These are phyloP conservation scores for Coelopa pilipes DNA, from an alignment of 2,888 invertebrate genomes.

Conservation along the genomic window DNA sequence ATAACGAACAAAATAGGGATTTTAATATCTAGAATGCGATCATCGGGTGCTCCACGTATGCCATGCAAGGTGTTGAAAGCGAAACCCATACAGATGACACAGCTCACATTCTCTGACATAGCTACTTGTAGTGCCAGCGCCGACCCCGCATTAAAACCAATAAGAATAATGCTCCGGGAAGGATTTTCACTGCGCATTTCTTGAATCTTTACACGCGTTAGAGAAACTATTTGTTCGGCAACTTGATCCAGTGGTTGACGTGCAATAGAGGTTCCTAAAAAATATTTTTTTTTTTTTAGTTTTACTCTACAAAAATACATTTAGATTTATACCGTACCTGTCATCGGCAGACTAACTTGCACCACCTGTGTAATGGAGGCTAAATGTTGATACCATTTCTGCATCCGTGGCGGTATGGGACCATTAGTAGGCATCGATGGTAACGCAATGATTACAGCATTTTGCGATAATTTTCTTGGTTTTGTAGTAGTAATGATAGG, in stretches of 20 bases:
- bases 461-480: slow-evolving; percentile 76
- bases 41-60: slow-evolving; percentile 79
- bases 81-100: slow-evolving; percentile 82
- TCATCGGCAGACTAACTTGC: slow-evolving; percentile 62
- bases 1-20: slow-evolving; percentile 82
- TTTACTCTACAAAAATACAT: slow-evolving; percentile 9
- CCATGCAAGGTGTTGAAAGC: slow-evolving; percentile 80
- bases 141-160: slow-evolving; percentile 83
- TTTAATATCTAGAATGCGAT: slow-evolving; percentile 77
- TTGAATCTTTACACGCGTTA: slow-evolving; percentile 77
- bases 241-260: slow-evolving; percentile 67
- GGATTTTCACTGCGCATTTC: slow-evolving; percentile 77
- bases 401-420: slow-evolving; percentile 69
- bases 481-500: slow-evolving; percentile 75
- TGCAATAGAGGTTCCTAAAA: slow-evolving; percentile 55
- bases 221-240: slow-evolving; percentile 74
- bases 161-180: slow-evolving; percentile 77
- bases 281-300: background rate
- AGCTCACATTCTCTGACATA: slow-evolving; percentile 76
- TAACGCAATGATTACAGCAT: slow-evolving; percentile 74
- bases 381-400: slow-evolving; percentile 78
- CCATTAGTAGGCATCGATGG: slow-evolving; percentile 70
- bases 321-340: slow-evolving; percentile 48
- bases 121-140: slow-evolving; percentile 80
- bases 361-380: slow-evolving; percentile 77